These are phyloP conservation scores for Aurelia sp. DNA, from an alignment of 30 jellyfish, hydroid and myxozoan species.

Conservation along the genomic window DNA sequence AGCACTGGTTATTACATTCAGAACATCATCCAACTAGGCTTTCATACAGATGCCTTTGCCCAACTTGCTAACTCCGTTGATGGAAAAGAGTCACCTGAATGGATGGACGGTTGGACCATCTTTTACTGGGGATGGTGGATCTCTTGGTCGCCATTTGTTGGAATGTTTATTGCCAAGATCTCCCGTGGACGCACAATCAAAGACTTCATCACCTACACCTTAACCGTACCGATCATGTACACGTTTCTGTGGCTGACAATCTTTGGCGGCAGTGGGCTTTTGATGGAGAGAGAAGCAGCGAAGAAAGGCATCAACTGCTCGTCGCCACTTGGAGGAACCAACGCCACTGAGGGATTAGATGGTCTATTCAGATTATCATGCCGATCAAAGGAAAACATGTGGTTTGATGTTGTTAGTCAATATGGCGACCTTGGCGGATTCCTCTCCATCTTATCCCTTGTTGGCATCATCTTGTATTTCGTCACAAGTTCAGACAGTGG, in stretches of 20 bases:
- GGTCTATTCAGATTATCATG: conserved; percentile 79
- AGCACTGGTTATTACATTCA: conserved; percentile 90
- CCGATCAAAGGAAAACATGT: conserved; percentile 84
- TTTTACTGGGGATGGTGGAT: conserved; percentile 99
- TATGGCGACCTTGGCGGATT: conserved; percentile 91
- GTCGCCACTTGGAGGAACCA: conserved; percentile 66
- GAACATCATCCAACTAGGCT: conserved; percentile 88
- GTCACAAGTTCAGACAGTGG: conserved; percentile 96
- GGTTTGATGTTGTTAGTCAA: conserved; percentile 91
- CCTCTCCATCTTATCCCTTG: conserved; percentile 76
- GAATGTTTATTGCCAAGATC: conserved; percentile 96
- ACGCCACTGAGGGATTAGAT: conserved; percentile 48
- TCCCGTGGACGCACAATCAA: conserved; percentile 96
- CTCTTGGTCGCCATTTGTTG: conserved; percentile 98
- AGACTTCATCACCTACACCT: conserved; percentile 87
- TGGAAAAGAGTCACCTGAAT: conserved; percentile 79
- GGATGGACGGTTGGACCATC: conserved; percentile 97
- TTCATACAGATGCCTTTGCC: conserved; percentile 98
- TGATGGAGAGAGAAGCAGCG: conserved; percentile 87
- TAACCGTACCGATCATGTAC: conserved; percentile 87
- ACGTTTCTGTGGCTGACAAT: conserved; percentile 91
- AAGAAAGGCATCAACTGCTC: conserved; percentile 80
- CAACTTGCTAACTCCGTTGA: conserved; percentile 96
- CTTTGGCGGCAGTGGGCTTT: conserved; percentile 93
- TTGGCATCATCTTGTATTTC: conserved; percentile 88